Evolutionary conservation across 1,140 invertebrate genomes (phyloP).

Genomic region (Hermetia illucens): DNA sequence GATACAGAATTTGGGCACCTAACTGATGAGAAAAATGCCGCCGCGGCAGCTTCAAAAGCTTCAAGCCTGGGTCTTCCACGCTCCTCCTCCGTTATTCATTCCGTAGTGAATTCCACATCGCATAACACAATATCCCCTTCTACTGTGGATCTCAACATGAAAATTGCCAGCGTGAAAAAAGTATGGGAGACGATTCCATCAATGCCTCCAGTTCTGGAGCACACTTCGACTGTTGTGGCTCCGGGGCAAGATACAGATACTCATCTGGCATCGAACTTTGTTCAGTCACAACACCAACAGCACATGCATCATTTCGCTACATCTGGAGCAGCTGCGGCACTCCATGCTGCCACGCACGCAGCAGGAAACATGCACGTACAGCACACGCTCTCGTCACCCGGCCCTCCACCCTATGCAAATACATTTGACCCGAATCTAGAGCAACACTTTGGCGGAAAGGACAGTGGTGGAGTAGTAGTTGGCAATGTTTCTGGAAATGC

Average conservation of each 20-base stretch:
- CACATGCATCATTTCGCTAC: slow-evolving; percentile 26
- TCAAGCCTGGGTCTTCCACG: slow-evolving; percentile 42
- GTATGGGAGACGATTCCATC: slow-evolving; percentile 62
- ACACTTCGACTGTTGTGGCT: slow-evolving; percentile 36
- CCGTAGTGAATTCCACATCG: slow-evolving; percentile 30
- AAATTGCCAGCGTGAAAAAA: slow-evolving; percentile 88
- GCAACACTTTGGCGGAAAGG: slow-evolving; percentile 19
- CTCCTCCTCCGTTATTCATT: slow-evolving; percentile 36
- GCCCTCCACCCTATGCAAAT: slow-evolving; percentile 11
- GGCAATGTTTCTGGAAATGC: slow-evolving; percentile 18
- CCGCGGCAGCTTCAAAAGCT: slow-evolving; percentile 10
- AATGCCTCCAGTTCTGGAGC: slow-evolving; percentile 52
- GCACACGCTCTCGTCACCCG: slow-evolving; percentile 23
- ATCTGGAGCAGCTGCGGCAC: too few relatives aligned
- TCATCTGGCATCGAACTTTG: slow-evolving; percentile 36
- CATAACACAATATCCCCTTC: slow-evolving; percentile 38
- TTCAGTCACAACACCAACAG: slow-evolving; percentile 34
- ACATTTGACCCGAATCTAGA: slow-evolving; percentile 18
- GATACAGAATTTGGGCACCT: slow-evolving; percentile 63
- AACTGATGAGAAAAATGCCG: slow-evolving; percentile 55
- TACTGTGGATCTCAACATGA: slow-evolving; percentile 79
- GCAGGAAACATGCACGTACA: slow-evolving; percentile 15
- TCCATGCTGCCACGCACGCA: slow-evolving; percentile 12
- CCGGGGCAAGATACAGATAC: slow-evolving; percentile 33
- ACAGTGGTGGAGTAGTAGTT: slow-evolving; percentile 3